Conservation (phyloP, 2,888 invertebrate species). For the Acrocyrtus sp. region DNA sequence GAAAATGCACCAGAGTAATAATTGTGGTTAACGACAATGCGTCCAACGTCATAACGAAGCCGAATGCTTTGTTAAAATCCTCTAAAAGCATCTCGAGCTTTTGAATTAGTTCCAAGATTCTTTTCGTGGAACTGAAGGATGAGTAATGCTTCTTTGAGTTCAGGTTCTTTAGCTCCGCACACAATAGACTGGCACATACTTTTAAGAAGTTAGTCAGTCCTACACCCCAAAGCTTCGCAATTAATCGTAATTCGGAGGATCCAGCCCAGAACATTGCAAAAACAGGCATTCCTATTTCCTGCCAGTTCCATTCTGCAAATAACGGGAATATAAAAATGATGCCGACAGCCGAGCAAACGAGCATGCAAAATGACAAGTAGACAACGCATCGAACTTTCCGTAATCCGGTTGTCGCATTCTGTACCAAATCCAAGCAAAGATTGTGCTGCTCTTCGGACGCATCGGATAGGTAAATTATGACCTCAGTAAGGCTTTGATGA, state of each 20-base stretch:
- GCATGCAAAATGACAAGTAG: too few relatives aligned
- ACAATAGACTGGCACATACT: not conserved
- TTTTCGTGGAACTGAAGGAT: slow-evolving; percentile 13
- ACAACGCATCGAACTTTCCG: too few relatives aligned
- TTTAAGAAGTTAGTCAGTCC: not conserved
- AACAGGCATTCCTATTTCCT: too few relatives aligned
- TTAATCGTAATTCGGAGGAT: not conserved
- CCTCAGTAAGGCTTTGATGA: too few relatives aligned
- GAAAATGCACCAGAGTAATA: too few relatives aligned
- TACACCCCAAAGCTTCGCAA: not conserved
- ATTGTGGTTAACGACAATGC: not conserved
- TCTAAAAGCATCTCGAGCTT: not conserved
- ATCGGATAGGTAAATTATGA: too few relatives aligned
- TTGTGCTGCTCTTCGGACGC: too few relatives aligned
- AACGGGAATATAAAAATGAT: too few relatives aligned
- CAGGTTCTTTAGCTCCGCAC: not conserved
- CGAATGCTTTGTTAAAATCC: slow-evolving; percentile 13
- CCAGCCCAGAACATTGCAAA: not conserved
- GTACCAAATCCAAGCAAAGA: too few relatives aligned
- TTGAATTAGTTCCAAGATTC: not conserved
- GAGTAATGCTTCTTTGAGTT: not conserved
- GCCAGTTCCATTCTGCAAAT: too few relatives aligned
- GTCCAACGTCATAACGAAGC: not conserved
- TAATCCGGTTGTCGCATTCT: too few relatives aligned
- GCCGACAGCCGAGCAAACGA: too few relatives aligned